A percentile compares a stretch with the other conserved stretches of the same genome.
These are phyloP conservation scores for Pontoporia blainvillei DNA, from an alignment of 2,113 vertebrate genomes.

Conservation along the genomic window DNA sequence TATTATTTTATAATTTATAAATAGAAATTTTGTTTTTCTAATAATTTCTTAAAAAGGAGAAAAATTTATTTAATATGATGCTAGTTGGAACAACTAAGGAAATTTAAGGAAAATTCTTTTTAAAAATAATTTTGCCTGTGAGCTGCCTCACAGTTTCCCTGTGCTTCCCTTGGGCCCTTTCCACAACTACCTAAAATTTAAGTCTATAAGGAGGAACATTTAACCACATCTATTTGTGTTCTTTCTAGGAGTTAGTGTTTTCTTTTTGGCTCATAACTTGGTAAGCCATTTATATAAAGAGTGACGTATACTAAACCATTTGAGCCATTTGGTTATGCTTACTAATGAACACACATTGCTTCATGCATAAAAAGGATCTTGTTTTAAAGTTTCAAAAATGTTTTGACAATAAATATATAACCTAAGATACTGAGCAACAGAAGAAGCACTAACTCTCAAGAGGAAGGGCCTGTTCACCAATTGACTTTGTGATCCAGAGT, in stretches of 20 bases:
- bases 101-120: neutral
- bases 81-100: neutral
- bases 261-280: neutral
- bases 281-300: neutral
- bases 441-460: neutral
- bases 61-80: neutral
- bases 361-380: neutral
- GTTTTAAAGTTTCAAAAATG: constrained; percentile 11
- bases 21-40: neutral
- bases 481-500: neutral
- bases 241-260: neutral
- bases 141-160: neutral
- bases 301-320: neutral
- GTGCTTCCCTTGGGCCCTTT: neutral
- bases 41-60: neutral
- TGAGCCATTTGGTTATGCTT: neutral
- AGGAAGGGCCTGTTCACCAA: neutral
- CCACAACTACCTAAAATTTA: constrained; percentile 6
- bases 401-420: neutral
- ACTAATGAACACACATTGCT: neutral
- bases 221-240: neutral
- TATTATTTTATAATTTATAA: neutral
- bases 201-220: neutral
- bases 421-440: neutral
- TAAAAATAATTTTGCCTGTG: neutral